Conservation (phyloP, 2,797 vertebrate genomes). For the Crocodylus rhombifer region DNA sequence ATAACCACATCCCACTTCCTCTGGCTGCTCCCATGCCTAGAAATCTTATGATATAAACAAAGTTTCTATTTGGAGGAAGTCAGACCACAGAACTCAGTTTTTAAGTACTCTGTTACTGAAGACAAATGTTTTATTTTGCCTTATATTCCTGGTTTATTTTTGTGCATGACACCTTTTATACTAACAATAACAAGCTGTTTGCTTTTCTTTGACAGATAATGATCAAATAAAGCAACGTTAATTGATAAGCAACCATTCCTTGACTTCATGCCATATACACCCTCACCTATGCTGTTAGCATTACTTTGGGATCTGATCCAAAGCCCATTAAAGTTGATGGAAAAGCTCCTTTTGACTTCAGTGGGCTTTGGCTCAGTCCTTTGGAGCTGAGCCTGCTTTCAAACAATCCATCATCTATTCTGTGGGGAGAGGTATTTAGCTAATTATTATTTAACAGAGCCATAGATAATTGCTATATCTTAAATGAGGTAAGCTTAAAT, state of each 20-base stretch:
- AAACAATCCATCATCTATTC: background rate
- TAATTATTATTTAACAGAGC: background rate
- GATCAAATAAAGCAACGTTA: background rate
- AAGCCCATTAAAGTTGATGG: background rate
- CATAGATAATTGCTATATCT: background rate
- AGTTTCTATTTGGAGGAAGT: background rate
- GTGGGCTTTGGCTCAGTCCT: background rate
- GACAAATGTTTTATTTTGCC: background rate
- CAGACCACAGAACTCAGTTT: background rate
- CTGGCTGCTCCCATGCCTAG: background rate
- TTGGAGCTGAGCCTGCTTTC: background rate
- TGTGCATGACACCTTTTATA: background rate
- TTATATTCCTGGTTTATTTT: background rate
- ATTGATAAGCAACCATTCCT: background rate
- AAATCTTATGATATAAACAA: background rate
- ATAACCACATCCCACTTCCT: background rate
- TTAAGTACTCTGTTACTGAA: background rate
- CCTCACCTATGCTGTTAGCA: background rate
- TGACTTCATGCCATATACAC: rapidly evolving
- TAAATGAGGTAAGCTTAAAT: background rate
- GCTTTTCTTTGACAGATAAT: background rate
- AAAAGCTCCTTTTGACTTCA: background rate
- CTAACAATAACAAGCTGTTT: background rate
- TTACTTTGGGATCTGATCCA: background rate
- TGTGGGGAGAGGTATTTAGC: background rate